A percentile compares a stretch with the other conserved stretches of the same genome.
Conservation (phyloP, 2,113 vertebrate genomes). For the Delphinus delphis region DNA sequence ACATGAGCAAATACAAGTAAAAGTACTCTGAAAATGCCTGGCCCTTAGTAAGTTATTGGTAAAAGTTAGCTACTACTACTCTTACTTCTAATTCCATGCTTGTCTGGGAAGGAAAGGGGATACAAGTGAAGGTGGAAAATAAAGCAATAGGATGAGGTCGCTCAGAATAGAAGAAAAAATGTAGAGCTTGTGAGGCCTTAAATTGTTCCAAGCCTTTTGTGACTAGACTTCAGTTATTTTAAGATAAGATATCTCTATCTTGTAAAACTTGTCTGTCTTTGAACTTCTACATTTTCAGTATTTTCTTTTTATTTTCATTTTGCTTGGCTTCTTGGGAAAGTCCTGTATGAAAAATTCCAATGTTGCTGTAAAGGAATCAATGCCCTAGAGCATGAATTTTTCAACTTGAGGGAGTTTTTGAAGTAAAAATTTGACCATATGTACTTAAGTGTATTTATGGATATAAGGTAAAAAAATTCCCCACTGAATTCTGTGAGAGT, state of each 20-base stretch:
- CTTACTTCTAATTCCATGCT: neutral
- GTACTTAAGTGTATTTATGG: neutral
- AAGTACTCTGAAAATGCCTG: neutral
- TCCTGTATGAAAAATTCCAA: neutral
- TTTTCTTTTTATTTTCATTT: neutral
- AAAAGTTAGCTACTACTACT: neutral
- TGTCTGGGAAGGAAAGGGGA: neutral
- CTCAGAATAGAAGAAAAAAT: neutral
- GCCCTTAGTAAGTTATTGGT: neutral
- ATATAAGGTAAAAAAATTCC: neutral
- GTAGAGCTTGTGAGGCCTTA: neutral
- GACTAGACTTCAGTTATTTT: neutral
- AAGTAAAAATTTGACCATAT: neutral
- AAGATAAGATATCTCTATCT: neutral
- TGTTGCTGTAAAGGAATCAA: neutral
- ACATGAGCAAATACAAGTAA: neutral
- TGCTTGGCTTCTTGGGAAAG: conserved; percentile 23
- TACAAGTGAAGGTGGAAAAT: neutral
- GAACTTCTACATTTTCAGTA: neutral
- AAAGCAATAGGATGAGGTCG: neutral
- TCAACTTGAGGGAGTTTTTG: neutral
- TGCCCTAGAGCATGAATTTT: neutral
- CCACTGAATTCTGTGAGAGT: neutral
- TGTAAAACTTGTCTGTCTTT: neutral
- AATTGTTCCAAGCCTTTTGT: neutral